phyloP scores from a whole-genome alignment of 2,888 invertebrate genomes.

The Drosophila demipolita region DNA sequence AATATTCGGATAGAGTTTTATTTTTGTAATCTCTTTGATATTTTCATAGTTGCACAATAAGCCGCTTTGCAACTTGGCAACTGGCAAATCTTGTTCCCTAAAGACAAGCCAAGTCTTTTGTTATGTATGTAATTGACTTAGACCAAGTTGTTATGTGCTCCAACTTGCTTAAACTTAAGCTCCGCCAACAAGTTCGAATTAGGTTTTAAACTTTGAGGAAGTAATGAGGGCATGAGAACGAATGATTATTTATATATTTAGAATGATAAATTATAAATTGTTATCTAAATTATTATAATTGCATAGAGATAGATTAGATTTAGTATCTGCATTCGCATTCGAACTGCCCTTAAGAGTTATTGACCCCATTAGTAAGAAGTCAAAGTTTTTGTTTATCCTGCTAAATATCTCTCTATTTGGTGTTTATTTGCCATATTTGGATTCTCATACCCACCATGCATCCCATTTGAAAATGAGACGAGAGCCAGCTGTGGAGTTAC shows the following conservation, averaged over 20 bases:
- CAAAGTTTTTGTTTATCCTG: background rate
- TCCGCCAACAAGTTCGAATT: background rate
- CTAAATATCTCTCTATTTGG: background rate
- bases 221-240: no score
- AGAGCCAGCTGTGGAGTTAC: background rate
- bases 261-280: background rate
- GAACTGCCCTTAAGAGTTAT: background rate
- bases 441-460: background rate
- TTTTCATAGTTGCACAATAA: constrained; percentile 8
- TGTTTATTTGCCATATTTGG: background rate
- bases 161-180: background rate
- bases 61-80: background rate
- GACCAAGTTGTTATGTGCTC: background rate
- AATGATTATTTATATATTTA: no score
- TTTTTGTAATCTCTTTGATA: background rate
- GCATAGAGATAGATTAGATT: background rate
- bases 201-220: background rate
- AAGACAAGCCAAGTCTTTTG: background rate
- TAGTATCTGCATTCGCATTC: background rate
- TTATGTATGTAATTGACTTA: background rate
- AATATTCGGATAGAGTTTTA: background rate
- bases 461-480: background rate
- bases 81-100: constrained; percentile 1
- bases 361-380: background rate
- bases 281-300: background rate